Conservation (phyloP, 2,888 invertebrate genomes). For the Sarcophaga subvicina region DNA sequence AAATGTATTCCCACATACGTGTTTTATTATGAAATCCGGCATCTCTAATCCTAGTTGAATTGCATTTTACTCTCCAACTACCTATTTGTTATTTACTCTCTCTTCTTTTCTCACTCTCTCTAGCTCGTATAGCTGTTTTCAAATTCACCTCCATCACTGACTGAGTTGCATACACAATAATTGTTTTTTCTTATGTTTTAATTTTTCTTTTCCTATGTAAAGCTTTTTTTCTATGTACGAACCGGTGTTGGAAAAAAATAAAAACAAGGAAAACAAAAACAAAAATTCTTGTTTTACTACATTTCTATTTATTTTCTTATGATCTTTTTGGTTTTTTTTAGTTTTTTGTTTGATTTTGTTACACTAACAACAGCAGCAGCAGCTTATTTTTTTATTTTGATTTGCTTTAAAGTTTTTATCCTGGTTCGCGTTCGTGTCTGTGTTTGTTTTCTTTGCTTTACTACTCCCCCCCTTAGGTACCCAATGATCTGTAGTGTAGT, state of each 20-base stretch:
- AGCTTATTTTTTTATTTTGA: slow-evolving; percentile 45
- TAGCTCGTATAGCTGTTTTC: no score
- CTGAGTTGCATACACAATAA: no score
- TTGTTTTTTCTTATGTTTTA: slow-evolving; percentile 15
- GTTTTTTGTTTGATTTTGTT: slow-evolving; percentile 38
- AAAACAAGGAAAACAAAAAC: slow-evolving; percentile 32
- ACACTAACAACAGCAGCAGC: slow-evolving; percentile 32
- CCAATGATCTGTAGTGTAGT: no score
- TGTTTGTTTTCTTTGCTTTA: slow-evolving; percentile 21
- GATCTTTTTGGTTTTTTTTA: slow-evolving; percentile 64
- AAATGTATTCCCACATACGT: no score
- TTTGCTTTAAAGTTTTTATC: slow-evolving; percentile 1
- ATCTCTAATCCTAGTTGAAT: no score
- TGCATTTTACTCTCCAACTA: no score
- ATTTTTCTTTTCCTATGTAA: slow-evolving; percentile 22
- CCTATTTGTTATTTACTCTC: no score
- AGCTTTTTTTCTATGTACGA: background rate
- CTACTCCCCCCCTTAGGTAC: background rate
- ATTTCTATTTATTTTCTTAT: slow-evolving; percentile 49
- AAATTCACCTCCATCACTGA: no score
- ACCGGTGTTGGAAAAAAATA: slow-evolving; percentile 56
- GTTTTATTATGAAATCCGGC: no score
- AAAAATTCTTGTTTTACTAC: slow-evolving; percentile 46
- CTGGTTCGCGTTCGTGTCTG: slow-evolving; percentile 4
- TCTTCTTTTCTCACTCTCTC: no score